Conservation (phyloP, 2,797 vertebrate species). For the Poecilia wingei region DNA sequence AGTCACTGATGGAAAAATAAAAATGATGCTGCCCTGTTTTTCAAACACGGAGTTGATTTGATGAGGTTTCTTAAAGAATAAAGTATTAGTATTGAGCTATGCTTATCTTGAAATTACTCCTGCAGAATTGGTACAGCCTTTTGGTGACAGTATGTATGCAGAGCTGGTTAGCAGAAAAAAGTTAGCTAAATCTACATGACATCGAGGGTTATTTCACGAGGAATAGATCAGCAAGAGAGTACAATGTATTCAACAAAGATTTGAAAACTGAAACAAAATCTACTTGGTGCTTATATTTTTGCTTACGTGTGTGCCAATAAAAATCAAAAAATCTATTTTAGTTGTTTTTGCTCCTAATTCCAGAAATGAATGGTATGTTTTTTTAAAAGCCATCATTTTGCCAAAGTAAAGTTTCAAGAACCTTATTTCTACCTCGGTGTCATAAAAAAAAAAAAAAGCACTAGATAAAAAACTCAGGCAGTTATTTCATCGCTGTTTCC, state of each 20-base stretch:
- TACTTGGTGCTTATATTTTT: neutral
- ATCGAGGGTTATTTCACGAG: neutral
- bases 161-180: neutral
- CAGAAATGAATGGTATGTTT: too few species aligned
- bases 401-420: neutral
- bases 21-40: neutral
- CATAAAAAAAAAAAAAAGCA: slow-evolving; percentile 12
- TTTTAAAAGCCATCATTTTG: too few species aligned
- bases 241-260: neutral
- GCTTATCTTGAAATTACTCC: neutral
- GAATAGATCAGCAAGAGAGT: neutral
- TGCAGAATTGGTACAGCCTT: slow-evolving; percentile 14
- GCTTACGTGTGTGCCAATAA: neutral
- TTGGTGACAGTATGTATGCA: neutral
- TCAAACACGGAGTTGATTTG: neutral
- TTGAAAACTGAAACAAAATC: neutral
- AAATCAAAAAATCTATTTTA: neutral
- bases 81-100: neutral
- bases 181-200: neutral
- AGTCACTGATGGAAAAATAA: neutral
- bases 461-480: slow-evolving; percentile 6
- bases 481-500: slow-evolving; percentile 44
- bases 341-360: neutral
- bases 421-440: slow-evolving; percentile 23
- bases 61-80: neutral